Percentiles rank a stretch among this genome's conserved stretches.
phyloP scores from a whole-genome alignment of 1,140 invertebrate species.

The Meloidogyne floridensis region DNA sequence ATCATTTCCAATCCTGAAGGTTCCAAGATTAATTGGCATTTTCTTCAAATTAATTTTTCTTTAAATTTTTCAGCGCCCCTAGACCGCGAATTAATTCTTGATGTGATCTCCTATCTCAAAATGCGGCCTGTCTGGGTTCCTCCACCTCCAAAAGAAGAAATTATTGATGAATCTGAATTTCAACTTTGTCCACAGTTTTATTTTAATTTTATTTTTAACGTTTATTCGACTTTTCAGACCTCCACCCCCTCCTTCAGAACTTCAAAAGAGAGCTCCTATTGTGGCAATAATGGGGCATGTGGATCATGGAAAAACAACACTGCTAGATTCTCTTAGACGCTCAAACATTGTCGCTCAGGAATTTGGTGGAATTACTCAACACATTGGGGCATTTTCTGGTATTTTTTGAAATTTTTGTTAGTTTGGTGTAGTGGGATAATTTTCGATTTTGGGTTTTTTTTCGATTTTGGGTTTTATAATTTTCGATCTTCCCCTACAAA shows the following conservation, averaged over 20 bases:
- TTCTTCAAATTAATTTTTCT: neutral
- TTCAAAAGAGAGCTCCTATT: conserved; percentile 67
- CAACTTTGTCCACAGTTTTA: conserved; percentile 26
- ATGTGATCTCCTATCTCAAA: conserved; percentile 17
- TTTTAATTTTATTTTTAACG: neutral
- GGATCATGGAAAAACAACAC: conserved; percentile 97
- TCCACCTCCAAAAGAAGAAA: neutral
- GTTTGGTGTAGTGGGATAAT: neutral
- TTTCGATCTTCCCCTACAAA: too few relatives aligned
- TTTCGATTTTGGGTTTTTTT: too few relatives aligned
- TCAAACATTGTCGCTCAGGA: conserved; percentile 84
- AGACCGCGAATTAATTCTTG: neutral
- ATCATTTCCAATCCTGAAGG: neutral
- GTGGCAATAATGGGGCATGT: conserved; percentile 99
- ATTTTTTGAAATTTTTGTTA: neutral
- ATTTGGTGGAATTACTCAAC: conserved; percentile 99
- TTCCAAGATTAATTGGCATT: neutral
- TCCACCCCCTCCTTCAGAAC: conserved; percentile 40
- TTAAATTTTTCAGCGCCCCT: conserved; percentile 23
- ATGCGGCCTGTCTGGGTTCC: conserved; percentile 19
- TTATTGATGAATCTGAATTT: conserved; percentile 6
- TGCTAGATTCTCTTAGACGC: conserved; percentile 85
- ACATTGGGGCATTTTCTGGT: conserved; percentile 94
- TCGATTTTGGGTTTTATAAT: too few relatives aligned
- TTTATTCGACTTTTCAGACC: conserved; percentile 24